Base-by-base conservation (phyloP, 2,113 vertebrate genomes). In the Ailuropoda melanoleuca region DNA sequence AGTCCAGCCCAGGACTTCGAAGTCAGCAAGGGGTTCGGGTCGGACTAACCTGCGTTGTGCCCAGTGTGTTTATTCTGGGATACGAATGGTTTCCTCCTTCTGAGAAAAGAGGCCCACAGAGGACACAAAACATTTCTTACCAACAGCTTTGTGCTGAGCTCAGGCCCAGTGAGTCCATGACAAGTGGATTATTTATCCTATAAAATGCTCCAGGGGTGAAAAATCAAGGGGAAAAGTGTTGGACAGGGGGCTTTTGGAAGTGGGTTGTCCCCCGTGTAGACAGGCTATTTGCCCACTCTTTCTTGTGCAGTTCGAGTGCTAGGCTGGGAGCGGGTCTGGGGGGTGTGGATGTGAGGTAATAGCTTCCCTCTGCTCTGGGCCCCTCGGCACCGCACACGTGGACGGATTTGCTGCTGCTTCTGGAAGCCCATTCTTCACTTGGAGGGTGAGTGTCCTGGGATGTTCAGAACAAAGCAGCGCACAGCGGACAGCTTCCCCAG, bases 41-140 rank as follows among this genome's bases (percentile, higher is more conserved):
- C 85, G 62, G 43, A 34, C 82, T n/a, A 50, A 19, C 19, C 39
- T 29, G 31, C 3, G 9, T 4, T 8, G 50, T 94, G 97, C 75
- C 90, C 60, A 77, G 46, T 77, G 75, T 90, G 77, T 90, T 96
- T 95, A 80, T 92, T 95, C 92, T 92, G 84, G 90, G 90, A 74
- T 68, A 66, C 31, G 50, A 60, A 86, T 9, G 43, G 93, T 81
- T 97, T 97, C 94, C 81, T 90, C 56, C 72, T 97, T 90, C 97
- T 92, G 88, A 88, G 91, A 81, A 97, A 56, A 53, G 26, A 72
- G 66, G 66, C 31, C 74, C n/a, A 24, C 3, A 1, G 31, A 84
- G 62, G 80, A 94, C 64, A 72, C 11, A 43, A 95, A 96, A 21
- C 46, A 50, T 50, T 62, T 92, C 92, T 93, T 80, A 68, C 62